Evolutionary conservation across 2,113 vertebrate genomes (phyloP).

Genomic region (pig (Sus scrofa)): DNA sequence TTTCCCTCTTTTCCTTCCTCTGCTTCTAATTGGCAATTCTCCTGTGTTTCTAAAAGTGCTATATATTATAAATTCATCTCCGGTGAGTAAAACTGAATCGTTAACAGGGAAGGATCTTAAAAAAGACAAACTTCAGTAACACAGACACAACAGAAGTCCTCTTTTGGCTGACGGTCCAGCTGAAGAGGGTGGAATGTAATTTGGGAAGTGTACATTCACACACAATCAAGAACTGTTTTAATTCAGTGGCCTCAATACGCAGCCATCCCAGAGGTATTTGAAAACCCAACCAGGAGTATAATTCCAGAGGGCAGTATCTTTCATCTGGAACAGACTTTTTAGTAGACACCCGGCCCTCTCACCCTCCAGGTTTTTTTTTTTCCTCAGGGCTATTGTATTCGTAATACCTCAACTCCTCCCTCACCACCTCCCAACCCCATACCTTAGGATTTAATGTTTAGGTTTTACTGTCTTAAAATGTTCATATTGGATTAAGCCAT

Average conservation of each 20-base stretch:
- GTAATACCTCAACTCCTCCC: neutral
- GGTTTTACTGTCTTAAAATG: constrained; percentile 44
- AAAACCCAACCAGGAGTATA: neutral
- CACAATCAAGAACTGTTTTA: neutral
- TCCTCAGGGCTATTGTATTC: neutral
- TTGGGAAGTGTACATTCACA: fast-evolving
- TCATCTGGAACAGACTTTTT: neutral
- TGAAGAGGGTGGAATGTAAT: constrained; percentile 55
- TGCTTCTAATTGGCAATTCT: constrained; percentile 70
- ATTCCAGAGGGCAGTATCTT: neutral
- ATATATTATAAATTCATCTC: constrained; percentile 65
- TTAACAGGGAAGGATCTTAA: constrained; percentile 33
- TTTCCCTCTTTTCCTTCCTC: neutral
- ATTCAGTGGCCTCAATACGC: neutral
- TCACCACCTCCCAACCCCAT: neutral
- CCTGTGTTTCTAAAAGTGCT: constrained; percentile 65
- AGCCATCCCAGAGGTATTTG: neutral
- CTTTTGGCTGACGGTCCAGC: neutral
- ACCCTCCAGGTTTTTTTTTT: neutral
- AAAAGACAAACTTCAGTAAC: constrained; percentile 59
- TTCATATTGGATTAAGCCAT: neutral
- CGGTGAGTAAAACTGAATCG: neutral
- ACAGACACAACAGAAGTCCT: neutral
- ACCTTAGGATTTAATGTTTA: neutral
- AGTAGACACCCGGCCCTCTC: neutral